phyloP scores from a whole-genome alignment of 37 sponge, comb jelly and placozoan genomes.

The Dysidea cf. avara region DNA sequence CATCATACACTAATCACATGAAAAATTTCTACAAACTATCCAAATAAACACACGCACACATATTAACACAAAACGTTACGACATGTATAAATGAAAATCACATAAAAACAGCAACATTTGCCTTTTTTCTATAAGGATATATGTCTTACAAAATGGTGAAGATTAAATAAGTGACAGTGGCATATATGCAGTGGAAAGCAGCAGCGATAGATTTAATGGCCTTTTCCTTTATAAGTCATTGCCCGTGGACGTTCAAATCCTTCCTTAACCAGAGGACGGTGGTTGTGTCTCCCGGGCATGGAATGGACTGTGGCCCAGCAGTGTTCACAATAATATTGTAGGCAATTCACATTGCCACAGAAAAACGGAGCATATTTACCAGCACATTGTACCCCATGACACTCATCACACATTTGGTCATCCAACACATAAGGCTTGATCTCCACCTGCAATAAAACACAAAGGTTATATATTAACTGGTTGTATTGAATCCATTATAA shows the following conservation, averaged over 20 bases:
- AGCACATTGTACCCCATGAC: conserved; percentile 83
- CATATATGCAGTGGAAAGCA: no score
- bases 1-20: no score
- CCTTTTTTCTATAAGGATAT: background rate
- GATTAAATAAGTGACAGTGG: no score
- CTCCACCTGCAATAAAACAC: conserved; percentile 65
- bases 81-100: background rate
- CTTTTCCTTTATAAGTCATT: no score
- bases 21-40: no score
- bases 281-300: conserved; percentile 80
- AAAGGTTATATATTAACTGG: background rate
- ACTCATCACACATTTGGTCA: conserved; percentile 96
- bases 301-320: conserved; percentile 97
- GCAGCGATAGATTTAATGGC: no score
- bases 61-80: conserved; percentile 1
- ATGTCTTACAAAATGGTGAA: no score
- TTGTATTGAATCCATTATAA: conserved; percentile 2
- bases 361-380: conserved; percentile 95
- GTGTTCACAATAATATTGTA: conserved; percentile 95
- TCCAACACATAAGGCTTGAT: conserved; percentile 96
- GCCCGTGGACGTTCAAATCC: conserved; percentile 45
- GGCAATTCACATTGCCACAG: conserved; percentile 91
- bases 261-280: conserved; percentile 91
- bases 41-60: no score
- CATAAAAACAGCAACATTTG: background rate